phyloP scores from a whole-genome alignment of 2,888 invertebrate species.

The Drosophila dives region DNA sequence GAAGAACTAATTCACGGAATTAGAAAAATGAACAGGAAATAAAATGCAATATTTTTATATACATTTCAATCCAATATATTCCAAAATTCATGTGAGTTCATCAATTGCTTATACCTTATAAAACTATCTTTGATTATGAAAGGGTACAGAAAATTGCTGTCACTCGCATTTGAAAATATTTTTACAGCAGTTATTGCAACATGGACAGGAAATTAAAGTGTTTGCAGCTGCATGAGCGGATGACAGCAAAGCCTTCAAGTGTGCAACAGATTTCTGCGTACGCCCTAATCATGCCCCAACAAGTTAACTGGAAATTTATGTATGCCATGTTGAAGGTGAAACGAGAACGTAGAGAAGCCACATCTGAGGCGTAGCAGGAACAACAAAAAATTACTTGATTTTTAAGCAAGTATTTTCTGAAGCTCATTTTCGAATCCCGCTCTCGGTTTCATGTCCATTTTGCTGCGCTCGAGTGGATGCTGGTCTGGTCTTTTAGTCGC shows the following conservation, averaged over 20 bases:
- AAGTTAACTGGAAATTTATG: constrained; percentile 3
- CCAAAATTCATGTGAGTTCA: not conserved
- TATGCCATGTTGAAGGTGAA: constrained; percentile 3
- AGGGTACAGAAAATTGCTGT: not conserved
- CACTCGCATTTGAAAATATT: not conserved
- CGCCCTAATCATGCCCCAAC: constrained; percentile 1
- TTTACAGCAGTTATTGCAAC: constrained; percentile 25
- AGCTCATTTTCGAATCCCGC: constrained; percentile 38
- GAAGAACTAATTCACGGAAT: too few relatives aligned
- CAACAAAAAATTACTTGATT: constrained; percentile 31
- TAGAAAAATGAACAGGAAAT: not conserved
- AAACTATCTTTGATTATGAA: not conserved
- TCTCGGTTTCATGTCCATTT: constrained; percentile 59
- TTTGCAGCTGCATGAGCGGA: constrained; percentile 7
- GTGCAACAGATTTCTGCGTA: constrained; percentile 29
- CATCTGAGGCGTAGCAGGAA: not conserved
- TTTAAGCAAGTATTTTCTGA: constrained; percentile 46
- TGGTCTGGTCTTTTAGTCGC: not conserved
- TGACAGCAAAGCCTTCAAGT: constrained; percentile 2
- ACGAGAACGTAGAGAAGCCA: not conserved
- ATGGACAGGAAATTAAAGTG: constrained; percentile 53
- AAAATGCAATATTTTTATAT: not conserved
- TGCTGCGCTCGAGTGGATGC: constrained; percentile 54
- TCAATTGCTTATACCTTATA: not conserved
- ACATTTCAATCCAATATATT: not conserved